Conservation (phyloP, 2,113 vertebrate species). For the Myotis yumanensis region DNA sequence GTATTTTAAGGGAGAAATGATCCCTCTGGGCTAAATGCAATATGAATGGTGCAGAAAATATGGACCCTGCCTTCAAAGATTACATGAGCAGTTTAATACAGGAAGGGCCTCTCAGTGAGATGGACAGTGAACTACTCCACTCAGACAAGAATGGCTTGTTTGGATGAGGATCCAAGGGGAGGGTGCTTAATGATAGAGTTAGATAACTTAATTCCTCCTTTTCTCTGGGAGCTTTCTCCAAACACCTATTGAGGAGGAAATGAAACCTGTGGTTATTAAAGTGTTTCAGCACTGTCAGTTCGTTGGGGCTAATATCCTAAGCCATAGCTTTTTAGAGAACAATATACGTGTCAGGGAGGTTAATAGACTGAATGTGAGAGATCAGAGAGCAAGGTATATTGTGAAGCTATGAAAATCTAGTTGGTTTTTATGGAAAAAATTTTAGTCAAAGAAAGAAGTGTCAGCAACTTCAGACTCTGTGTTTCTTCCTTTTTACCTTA, state of each 20-base stretch:
- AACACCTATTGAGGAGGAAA: not conserved
- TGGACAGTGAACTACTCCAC: not conserved
- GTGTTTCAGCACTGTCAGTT: not conserved
- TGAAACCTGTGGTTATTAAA: not conserved
- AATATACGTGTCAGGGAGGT: not conserved
- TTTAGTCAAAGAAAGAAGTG: not conserved
- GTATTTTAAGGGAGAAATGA: not conserved
- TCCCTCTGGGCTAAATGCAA: not conserved
- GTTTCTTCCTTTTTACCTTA: not conserved
- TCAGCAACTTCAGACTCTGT: not conserved
- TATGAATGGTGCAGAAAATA: not conserved
- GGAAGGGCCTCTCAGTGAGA: not conserved
- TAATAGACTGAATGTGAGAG: not conserved
- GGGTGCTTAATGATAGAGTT: not conserved
- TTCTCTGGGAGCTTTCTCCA: not conserved
- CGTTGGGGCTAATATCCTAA: not conserved
- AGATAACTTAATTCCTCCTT: not conserved
- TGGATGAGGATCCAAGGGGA: not conserved
- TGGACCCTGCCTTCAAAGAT: not conserved
- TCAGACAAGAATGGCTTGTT: not conserved
- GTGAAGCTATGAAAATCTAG: not conserved
- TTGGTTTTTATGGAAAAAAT: not conserved
- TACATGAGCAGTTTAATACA: not conserved
- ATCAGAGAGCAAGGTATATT: not conserved
- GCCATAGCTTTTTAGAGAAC: not conserved